These are phyloP conservation scores for Melanotaenia maccullochi DNA, from an alignment of 2,797 vertebrate species.

Conservation along the genomic window DNA sequence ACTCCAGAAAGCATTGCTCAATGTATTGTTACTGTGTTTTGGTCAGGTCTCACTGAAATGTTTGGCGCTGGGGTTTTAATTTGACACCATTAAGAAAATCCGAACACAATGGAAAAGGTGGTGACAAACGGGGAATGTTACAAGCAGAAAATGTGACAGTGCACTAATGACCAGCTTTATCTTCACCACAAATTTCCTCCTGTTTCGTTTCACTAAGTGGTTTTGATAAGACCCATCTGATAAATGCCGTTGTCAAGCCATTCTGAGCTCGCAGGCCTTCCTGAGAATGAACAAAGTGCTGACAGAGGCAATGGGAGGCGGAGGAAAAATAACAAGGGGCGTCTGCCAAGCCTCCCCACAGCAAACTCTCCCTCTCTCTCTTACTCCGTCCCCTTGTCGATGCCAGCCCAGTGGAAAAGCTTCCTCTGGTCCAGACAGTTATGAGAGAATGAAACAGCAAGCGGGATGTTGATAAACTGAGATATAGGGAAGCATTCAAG, in stretches of 20 bases:
- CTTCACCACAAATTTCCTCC: slow-evolving; percentile 8
- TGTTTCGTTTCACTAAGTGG: slow-evolving; percentile 28
- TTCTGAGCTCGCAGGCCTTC: slow-evolving; percentile 43
- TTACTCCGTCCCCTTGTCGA: slow-evolving; percentile 43
- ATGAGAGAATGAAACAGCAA: slow-evolving; percentile 60
- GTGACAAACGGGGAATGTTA: slow-evolving; percentile 6
- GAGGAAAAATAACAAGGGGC: slow-evolving; percentile 80
- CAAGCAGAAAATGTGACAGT: slow-evolving; percentile 12
- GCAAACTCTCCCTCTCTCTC: slow-evolving; percentile 47
- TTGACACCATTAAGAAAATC: slow-evolving; percentile 32
- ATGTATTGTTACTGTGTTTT: slow-evolving; percentile 31
- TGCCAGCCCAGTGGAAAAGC: slow-evolving; percentile 82
- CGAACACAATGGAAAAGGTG: slow-evolving; percentile 14
- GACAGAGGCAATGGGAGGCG: slow-evolving; percentile 79
- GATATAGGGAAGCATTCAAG: slow-evolving; percentile 63
- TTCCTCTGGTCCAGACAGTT: slow-evolving; percentile 73
- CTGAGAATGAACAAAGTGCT: slow-evolving; percentile 67
- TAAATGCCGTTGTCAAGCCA: slow-evolving; percentile 54
- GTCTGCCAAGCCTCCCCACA: slow-evolving; percentile 75
- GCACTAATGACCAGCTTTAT: background rate
- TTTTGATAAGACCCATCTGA: slow-evolving; percentile 62
- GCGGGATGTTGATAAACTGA: slow-evolving; percentile 61
- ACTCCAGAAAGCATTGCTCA: slow-evolving; percentile 61
- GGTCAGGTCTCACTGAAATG: slow-evolving; percentile 57
- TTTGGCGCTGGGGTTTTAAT: slow-evolving; percentile 47